Evolutionary conservation across 64 coral and sea anemone genomes (phyloP).

Genomic region (Stichodactyla mertensii): DNA sequence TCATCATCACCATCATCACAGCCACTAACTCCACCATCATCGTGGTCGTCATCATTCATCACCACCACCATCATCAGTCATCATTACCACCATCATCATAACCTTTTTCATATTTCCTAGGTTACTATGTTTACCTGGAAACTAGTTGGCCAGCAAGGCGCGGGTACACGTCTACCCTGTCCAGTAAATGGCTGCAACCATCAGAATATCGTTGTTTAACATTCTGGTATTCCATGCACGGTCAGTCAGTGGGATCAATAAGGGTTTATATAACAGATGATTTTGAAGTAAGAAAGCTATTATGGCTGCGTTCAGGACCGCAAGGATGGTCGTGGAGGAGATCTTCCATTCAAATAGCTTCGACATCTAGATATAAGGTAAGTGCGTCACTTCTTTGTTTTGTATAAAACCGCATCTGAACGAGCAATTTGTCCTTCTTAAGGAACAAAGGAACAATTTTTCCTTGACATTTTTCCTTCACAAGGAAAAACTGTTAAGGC

Average conservation of each 20-base stretch:
- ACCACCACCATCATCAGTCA: too few species aligned
- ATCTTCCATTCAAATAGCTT: constrained; percentile 16
- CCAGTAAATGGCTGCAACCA: constrained; percentile 31
- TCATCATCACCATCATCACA: too few species aligned
- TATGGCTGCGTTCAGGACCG: constrained; percentile 39
- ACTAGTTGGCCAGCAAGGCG: constrained; percentile 45
- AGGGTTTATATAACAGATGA: constrained; percentile 40
- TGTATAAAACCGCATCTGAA: too few species aligned
- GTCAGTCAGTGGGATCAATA: constrained; percentile 41
- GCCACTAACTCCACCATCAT: too few species aligned
- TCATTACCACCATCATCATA: too few species aligned
- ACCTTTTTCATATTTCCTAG: neutral
- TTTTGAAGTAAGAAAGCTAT: constrained; percentile 21
- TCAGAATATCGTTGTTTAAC: constrained; percentile 28
- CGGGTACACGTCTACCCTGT: constrained; percentile 43
- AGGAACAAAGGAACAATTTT: too few species aligned
- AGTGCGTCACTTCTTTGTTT: neutral
- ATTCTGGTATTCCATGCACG: constrained; percentile 58
- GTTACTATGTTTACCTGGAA: constrained; percentile 50
- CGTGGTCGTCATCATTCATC: too few species aligned
- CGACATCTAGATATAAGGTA: constrained; percentile 47
- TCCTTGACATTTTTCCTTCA: too few species aligned
- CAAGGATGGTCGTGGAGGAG: constrained; percentile 47
- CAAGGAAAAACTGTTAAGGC: too few species aligned
- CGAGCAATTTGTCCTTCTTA: too few species aligned